Evolutionary conservation across 2,888 invertebrate species (phyloP).

Genomic region (Ormyrus rosae): DNA sequence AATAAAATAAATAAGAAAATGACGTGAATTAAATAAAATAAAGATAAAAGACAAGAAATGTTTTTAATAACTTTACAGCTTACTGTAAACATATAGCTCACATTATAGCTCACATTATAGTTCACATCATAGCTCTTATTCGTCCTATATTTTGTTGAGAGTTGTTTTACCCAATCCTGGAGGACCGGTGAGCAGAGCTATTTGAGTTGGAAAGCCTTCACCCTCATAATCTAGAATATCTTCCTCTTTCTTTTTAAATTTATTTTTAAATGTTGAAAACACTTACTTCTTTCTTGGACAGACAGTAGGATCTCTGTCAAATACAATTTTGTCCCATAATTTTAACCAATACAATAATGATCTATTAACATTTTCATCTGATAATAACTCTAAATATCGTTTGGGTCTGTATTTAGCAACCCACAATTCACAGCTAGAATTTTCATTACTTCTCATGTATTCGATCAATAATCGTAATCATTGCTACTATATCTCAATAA

Average conservation of each 20-base stretch:
- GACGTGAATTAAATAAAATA: no score
- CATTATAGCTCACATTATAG: no score
- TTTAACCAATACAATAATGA: constrained; percentile 94
- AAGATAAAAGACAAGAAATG: no score
- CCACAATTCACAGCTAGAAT: constrained; percentile 81
- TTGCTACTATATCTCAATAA: no score
- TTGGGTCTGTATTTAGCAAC: constrained; percentile 94
- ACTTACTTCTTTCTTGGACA: constrained; percentile 62
- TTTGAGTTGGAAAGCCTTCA: constrained; percentile 84
- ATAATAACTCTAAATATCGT: constrained; percentile 92
- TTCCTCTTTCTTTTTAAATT: constrained; percentile 61
- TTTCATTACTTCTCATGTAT: constrained; percentile 27
- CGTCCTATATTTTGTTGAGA: no score
- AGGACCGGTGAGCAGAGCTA: constrained; percentile 93
- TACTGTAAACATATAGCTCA: no score
- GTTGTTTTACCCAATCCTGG: constrained; percentile 98
- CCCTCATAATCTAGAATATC: constrained; percentile 85
- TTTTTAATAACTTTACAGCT: no score
- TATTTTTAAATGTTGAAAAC: constrained; percentile 53
- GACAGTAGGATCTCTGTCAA: constrained; percentile 78
- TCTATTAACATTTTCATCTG: constrained; percentile 95
- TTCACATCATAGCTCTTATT: no score
- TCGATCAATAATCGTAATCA: no score
- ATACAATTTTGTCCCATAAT: constrained; percentile 96
- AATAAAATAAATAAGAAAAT: no score